phyloP scores from a whole-genome alignment of 1,140 invertebrate species.

The Daktulosphaira vitifoliae region DNA sequence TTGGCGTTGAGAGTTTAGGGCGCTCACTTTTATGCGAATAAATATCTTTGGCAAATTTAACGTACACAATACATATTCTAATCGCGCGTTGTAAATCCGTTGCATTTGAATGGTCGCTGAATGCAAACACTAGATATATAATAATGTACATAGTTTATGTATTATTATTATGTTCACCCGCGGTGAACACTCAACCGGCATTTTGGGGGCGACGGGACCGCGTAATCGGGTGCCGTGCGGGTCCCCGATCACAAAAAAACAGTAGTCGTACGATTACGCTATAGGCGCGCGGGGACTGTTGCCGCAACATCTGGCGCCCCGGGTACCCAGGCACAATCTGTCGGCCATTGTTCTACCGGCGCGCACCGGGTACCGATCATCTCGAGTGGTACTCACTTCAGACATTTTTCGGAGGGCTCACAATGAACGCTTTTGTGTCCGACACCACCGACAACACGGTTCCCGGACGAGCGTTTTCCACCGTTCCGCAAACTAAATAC shows the following conservation, averaged over 20 bases:
- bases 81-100: too few species aligned
- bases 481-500: too few species aligned
- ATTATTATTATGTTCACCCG: constrained; percentile 7
- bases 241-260: neutral
- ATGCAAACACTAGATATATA: too few species aligned
- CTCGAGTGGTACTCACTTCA: constrained; percentile 30
- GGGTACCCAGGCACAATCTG: constrained; percentile 19
- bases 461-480: too few species aligned
- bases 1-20: too few species aligned
- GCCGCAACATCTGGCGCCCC: constrained; percentile 31
- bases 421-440: constrained; percentile 31
- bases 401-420: constrained; percentile 31
- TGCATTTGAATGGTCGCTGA: neutral
- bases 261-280: neutral
- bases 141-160: too few species aligned
- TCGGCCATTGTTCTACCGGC: constrained; percentile 28
- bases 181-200: neutral
- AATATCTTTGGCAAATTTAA: too few species aligned
- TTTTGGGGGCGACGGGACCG: neutral
- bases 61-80: too few species aligned
- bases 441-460: neutral
- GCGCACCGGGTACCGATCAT: constrained; percentile 27
- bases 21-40: too few species aligned
- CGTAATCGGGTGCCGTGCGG: neutral
- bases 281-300: constrained; percentile 1